These are phyloP conservation scores for Ceratothoa steindachneri DNA, from an alignment of 2,888 invertebrate species.

Conservation along the genomic window DNA sequence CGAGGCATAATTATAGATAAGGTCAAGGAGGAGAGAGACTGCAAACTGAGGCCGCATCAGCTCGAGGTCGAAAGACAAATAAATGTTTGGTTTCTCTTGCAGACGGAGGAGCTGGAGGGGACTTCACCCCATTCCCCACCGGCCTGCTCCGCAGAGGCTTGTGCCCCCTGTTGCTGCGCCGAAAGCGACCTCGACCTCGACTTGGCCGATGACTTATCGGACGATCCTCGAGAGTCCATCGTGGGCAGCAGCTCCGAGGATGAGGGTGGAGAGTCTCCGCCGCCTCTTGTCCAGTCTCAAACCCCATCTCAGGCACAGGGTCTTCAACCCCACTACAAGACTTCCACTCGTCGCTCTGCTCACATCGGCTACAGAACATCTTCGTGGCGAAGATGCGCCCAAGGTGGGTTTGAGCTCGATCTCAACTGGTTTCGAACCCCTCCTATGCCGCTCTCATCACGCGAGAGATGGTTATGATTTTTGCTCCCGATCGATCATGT, in stretches of 20 bases:
- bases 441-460: no score
- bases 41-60: no score
- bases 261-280: neutral
- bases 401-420: no score
- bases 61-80: no score
- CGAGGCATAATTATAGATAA: no score
- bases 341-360: neutral
- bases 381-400: neutral
- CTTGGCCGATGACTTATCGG: neutral
- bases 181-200: neutral
- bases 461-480: no score
- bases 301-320: neutral
- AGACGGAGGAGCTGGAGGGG: neutral
- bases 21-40: no score
- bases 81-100: neutral
- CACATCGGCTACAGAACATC: neutral
- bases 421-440: no score
- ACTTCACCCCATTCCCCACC: slow-evolving; percentile 1
- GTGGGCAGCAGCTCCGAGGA: slow-evolving; percentile 4
- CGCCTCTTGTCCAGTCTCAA: neutral
- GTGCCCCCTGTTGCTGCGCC: neutral
- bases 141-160: neutral
- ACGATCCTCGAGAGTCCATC: neutral
- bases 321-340: neutral
- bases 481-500: no score